Evolutionary conservation across 2,888 invertebrate species (phyloP), one percentile per base, ranked within the genome.

Genomic region (Dermolepida albohirtum): DNA sequence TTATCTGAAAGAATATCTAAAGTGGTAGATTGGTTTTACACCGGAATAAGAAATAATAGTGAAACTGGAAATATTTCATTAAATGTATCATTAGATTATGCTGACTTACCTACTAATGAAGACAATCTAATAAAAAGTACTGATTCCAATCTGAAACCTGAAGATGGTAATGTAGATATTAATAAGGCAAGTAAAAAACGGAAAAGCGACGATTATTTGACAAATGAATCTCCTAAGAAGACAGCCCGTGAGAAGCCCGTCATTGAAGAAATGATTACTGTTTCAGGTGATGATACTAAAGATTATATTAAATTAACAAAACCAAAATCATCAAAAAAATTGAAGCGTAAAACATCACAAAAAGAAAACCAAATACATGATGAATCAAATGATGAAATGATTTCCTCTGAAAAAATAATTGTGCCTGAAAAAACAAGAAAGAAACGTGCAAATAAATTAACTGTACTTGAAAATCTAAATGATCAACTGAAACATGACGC

Each of bases 21-120:
- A 47, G 72, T 79, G 16, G 77, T 82, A 1, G 77, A 78, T 29
- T 74, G 73, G 40, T 80, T 81, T 67, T 78, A 78, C 50, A 68
- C 73, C 51, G 75, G 73, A 39, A 74, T 77, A 39, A 74, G 76
- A 47, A 70, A 70, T 14, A 62, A 71, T 55, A 74, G 75, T 14
- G 74, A 78, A 66, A 72, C 76, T 40, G 73, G 80, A 66, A 80
- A 78, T 71, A 68, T 81, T 4, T 80, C 79, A 1, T 62, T 81
- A 17, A 75, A 74, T 68, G 71, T 75, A n/a, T 75, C 76, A 1
- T 51, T 76, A 39, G 74, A 75, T 62, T 73, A 65, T 39, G 67
- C 52, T 11, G 65, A 67, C 54, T 29, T 62, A n/a, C 29, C 52
- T 11, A 11, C 49, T 10, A 43, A 49, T 22, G 64, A 65, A 10